phyloP scores from a whole-genome alignment of 2,797 vertebrate species.

The Acanthornis magna region DNA sequence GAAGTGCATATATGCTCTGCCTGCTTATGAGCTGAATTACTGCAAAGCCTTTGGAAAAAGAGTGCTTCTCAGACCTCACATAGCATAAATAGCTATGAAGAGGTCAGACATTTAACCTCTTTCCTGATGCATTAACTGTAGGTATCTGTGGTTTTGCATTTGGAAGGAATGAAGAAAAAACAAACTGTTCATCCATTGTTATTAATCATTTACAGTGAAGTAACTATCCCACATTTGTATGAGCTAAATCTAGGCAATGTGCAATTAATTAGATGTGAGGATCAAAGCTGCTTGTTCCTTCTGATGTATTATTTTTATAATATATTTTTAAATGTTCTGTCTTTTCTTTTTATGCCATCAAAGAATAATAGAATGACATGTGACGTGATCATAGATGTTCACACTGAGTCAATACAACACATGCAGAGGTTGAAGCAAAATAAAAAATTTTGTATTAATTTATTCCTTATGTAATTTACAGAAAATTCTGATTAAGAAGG shows the following conservation, averaged over 20 bases:
- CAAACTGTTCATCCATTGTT: slow-evolving; percentile 46
- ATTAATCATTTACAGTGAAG: slow-evolving; percentile 72
- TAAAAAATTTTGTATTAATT: background rate
- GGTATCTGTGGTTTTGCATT: background rate
- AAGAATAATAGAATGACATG: slow-evolving; percentile 67
- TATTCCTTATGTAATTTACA: background rate
- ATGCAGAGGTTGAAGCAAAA: slow-evolving; percentile 5
- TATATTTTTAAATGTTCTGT: slow-evolving; percentile 46
- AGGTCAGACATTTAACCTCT: background rate
- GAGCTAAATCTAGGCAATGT: slow-evolving; percentile 63
- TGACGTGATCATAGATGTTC: slow-evolving; percentile 41
- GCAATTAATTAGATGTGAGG: slow-evolving; percentile 70
- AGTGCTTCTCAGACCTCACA: background rate
- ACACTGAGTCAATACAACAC: slow-evolving; percentile 35
- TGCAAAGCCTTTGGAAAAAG: background rate
- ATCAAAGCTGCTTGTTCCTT: slow-evolving; percentile 69
- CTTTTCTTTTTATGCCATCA: slow-evolving; percentile 43
- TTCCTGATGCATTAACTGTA: slow-evolving; percentile 20
- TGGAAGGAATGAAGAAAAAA: slow-evolving; percentile 49
- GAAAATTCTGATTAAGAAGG: background rate
- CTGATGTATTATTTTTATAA: slow-evolving; percentile 74
- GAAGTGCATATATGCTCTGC: background rate
- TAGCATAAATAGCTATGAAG: background rate
- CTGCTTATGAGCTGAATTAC: background rate
- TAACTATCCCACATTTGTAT: slow-evolving; percentile 50